A percentile compares a stretch with the other conserved stretches of the same genome.
These are phyloP conservation scores for Rhincodon typus DNA, from an alignment of 2,797 vertebrate genomes.

Conservation along the genomic window DNA sequence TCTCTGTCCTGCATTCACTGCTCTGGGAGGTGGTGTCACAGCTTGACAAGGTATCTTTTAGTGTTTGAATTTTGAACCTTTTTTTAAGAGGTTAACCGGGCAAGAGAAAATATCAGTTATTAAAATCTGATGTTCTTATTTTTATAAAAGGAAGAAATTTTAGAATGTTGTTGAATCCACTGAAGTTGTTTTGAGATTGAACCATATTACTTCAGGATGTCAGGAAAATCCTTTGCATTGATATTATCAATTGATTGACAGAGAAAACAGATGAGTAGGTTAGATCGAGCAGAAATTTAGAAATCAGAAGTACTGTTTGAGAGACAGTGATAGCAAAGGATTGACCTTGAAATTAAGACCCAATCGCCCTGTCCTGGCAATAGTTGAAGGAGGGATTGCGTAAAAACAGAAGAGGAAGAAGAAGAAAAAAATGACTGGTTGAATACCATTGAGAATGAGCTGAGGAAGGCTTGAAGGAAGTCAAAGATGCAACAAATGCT, in stretches of 20 bases:
- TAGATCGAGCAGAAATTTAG: too few species aligned
- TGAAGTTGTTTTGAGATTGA: neutral
- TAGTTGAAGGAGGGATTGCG: too few species aligned
- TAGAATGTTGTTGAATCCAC: neutral
- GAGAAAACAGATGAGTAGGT: neutral
- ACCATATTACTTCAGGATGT: neutral
- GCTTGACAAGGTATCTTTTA: slow-evolving; percentile 80
- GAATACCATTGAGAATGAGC: too few species aligned
- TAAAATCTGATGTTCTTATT: neutral
- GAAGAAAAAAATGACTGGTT: too few species aligned
- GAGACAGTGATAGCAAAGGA: too few species aligned
- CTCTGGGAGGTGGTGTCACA: slow-evolving; percentile 91
- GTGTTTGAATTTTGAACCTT: neutral
- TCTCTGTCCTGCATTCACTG: slow-evolving; percentile 83
- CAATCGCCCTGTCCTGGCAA: too few species aligned
- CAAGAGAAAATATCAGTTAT: neutral
- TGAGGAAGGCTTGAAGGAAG: too few species aligned
- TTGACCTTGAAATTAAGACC: too few species aligned
- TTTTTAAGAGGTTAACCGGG: too few species aligned
- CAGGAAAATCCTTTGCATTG: neutral
- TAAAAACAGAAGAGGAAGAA: too few species aligned
- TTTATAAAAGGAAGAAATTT: neutral
- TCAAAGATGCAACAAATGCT: too few species aligned
- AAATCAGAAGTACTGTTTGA: too few species aligned
- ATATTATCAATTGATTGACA: neutral